Percentiles rank a stretch among this genome's conserved stretches.
phyloP scores from a whole-genome alignment of 2,888 invertebrate species.

The Ornithoptera alexandrae region DNA sequence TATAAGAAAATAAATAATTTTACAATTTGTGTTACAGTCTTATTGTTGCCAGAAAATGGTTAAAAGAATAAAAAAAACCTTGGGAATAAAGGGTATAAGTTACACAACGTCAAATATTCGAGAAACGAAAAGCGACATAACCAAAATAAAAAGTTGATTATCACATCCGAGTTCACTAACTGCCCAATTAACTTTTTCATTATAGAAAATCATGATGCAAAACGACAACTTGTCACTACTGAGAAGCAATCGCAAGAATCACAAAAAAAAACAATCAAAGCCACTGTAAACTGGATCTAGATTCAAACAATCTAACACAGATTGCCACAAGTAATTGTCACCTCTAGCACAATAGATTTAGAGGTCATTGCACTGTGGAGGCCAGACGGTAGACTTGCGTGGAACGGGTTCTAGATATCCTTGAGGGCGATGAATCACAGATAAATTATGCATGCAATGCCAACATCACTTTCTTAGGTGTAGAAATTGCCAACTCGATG shows the following conservation, averaged over 20 bases:
- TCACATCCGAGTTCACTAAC: no score
- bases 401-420: slow-evolving; percentile 29
- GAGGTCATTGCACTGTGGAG: slow-evolving; percentile 33
- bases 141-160: no score
- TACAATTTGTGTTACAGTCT: no score
- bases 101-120: no score
- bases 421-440: slow-evolving; percentile 32
- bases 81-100: no score
- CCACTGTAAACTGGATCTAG: slow-evolving; percentile 4
- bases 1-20: no score
- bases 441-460: slow-evolving; percentile 37
- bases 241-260: neutral
- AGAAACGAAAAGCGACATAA: no score
- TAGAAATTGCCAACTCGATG: slow-evolving; percentile 29
- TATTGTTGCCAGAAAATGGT: no score
- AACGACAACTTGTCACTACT: neutral
- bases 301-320: slow-evolving; percentile 5
- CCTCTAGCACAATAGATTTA: slow-evolving; percentile 25
- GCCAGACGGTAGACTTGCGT: slow-evolving; percentile 20
- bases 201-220: neutral
- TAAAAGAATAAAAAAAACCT: no score
- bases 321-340: slow-evolving; percentile 24
- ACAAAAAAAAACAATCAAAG: slow-evolving; percentile 10
- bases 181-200: no score
- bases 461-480: slow-evolving; percentile 34